Evolutionary conservation across 2,113 vertebrate species (phyloP), one percentile per base, ranked within the genome.

Genomic region (Amphiprion percula): DNA sequence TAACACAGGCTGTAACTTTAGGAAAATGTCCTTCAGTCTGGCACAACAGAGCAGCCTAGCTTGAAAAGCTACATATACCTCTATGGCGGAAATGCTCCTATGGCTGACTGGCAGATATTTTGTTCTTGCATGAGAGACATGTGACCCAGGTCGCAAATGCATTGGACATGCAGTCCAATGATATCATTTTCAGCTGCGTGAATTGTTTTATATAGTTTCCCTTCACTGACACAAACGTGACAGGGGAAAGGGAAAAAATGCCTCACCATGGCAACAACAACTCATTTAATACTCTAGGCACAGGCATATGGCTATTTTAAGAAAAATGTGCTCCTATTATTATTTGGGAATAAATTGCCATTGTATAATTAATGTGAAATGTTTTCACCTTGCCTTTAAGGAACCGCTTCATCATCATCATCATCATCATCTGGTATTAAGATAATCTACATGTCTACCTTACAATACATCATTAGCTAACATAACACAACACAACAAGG

Each of bases 211-310:
- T 46, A 68, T 68, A 11, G 70, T 52, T 21, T 21, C 17, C 10
- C 41, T 52, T 52, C 16, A 1, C 49, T 26, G 41, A 72, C 41
- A 30, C 54, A 39, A 60, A 80, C 68, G 70, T 70, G 60, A 85
- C 59, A 80, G 54, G 14, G 53, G 24, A 79, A 56, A 44, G 56
- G 54, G 26, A 26, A 44, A 41, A 79, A 73, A 73, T 37, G 41
- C 46, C 69, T 87, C 84, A 84, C 87, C 80, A 89, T 89, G 82
- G 88, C 68, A 90, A 87, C 82, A 84, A 75, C 74, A 78, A 81
- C 49, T 65, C 58, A 75, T 79, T 72, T 75, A 69, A 73, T 78
- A 64, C 50, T 53, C 62, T 15, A 28, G 52, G 49, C 50, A 8
- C 15, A 73, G 21, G 39, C 54, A 70, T 79, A 37, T 66, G 56